Percentiles rank a stretch among this genome's conserved stretches.
Evolutionary conservation across 2,888 invertebrate species (phyloP).

Genomic region (Philereme vetulata): DNA sequence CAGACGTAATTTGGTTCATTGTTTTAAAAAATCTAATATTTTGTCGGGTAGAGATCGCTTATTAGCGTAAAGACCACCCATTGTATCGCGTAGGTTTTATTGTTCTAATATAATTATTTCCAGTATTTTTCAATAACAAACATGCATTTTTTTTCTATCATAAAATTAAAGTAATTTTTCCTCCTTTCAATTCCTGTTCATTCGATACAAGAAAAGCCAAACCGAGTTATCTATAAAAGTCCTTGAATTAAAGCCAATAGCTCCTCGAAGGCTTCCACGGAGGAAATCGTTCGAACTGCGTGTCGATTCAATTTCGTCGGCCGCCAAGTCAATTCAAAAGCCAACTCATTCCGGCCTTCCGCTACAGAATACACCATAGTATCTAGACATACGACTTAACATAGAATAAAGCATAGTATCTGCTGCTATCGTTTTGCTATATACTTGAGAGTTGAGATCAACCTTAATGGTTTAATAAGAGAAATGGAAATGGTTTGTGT

Average conservation of each 20-base stretch:
- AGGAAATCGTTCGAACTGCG: slow-evolving; percentile 30
- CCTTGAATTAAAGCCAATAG: slow-evolving; percentile 25
- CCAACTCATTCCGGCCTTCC: slow-evolving; percentile 17
- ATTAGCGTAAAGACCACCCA: no score
- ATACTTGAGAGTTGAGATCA: neutral
- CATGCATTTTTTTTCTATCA: no score
- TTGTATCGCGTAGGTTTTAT: no score
- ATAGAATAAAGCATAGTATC: neutral
- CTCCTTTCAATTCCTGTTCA: neutral
- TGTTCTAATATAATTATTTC: no score
- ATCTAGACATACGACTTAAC: neutral
- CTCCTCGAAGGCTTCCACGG: slow-evolving; percentile 10
- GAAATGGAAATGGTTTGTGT: neutral
- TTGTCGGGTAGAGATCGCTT: no score
- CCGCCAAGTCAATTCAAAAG: slow-evolving; percentile 27
- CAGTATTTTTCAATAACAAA: no score
- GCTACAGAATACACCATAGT: neutral
- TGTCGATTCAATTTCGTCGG: slow-evolving; percentile 36
- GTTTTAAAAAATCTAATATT: no score
- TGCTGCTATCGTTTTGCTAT: neutral
- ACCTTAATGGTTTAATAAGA: slow-evolving; percentile 6
- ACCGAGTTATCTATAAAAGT: slow-evolving; percentile 18
- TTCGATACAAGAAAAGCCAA: neutral
- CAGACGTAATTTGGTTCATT: no score
- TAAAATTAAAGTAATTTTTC: no score